Evolutionary conservation across 2,113 vertebrate genomes (phyloP), one percentile per base, ranked within the genome.

Genomic region (Puntigrus tetrazona): DNA sequence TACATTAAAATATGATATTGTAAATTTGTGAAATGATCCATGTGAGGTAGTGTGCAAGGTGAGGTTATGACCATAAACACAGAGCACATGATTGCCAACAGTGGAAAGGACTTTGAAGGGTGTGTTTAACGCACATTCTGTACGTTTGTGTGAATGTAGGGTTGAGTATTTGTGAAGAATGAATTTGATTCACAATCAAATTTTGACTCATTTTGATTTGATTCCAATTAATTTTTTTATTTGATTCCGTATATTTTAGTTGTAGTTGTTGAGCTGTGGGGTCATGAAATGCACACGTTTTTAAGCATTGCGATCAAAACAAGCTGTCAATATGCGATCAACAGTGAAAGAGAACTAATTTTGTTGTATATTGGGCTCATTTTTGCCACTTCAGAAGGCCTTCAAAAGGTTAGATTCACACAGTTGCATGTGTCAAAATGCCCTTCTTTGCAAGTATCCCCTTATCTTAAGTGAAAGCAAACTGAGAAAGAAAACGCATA

Each of bases 31-130:
- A 18, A 78, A 78, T 57, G 20, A 61, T 80, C 78, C 65, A 85
- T 86, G 90, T 87, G 84, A 87, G 88, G 88, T 92, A 89, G 87
- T 73, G 70, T 65, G 83, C 81, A 87, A 90, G 90, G 90, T 92
- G 82, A 91, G 87, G 92, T 93, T 91, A 41, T 89, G 85, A 91
- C 88, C 86, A 87, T 92, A 93, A 93, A 94, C 91, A 92, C 67
- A 78, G 65, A 27, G 9, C 59, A 67, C 59, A 67, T 80, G 38
- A 65, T 47, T 47, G n/a, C 1, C 27, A 67, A 67, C 59, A 43
- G 4, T 80, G 29, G 22, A 31, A 45, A 31, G 16, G 16, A 2
- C 4, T 18, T 50, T 29, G 7, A 75, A 50, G n/a, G n/a, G 72
- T 45, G n/a, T 45, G 6, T 16, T 47, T 27, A 7, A 45, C 29